These are phyloP conservation scores for Heliangelus exortis DNA, from an alignment of 2,797 vertebrate genomes.

Conservation along the genomic window DNA sequence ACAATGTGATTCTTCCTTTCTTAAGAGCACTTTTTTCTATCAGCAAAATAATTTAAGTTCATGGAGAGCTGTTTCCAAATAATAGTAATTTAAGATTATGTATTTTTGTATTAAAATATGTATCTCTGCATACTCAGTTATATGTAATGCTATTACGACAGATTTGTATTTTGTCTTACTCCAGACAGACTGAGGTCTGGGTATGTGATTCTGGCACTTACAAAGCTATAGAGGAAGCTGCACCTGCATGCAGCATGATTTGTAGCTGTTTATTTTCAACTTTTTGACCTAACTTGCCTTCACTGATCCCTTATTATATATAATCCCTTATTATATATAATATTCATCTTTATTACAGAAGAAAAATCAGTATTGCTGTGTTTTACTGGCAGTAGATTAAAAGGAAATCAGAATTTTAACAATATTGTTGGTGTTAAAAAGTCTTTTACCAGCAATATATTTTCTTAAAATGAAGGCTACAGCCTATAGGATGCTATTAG, in stretches of 20 bases:
- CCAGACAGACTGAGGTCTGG: not conserved
- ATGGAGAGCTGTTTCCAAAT: not conserved
- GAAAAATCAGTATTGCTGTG: not conserved
- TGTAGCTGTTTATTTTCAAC: not conserved
- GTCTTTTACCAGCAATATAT: not conserved
- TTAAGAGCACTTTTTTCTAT: not conserved
- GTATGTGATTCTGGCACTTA: not conserved
- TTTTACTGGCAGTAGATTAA: constrained; percentile 15
- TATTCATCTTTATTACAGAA: not conserved
- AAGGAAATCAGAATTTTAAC: not conserved
- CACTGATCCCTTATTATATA: not conserved
- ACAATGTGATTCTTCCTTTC: not conserved
- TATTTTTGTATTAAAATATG: not conserved
- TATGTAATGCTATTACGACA: not conserved
- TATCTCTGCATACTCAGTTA: not conserved
- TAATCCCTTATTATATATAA: not conserved
- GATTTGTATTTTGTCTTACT: not conserved
- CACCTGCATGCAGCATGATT: not conserved
- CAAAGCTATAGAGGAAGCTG: not conserved
- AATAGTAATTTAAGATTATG: not conserved
- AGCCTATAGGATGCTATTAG: not conserved
- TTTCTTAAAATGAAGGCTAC: not conserved
- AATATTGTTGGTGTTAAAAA: not conserved
- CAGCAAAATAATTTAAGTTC: not conserved
- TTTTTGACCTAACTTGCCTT: constrained; percentile 4